phyloP scores from a whole-genome alignment of 2,113 vertebrate species.

The Apus apus region DNA sequence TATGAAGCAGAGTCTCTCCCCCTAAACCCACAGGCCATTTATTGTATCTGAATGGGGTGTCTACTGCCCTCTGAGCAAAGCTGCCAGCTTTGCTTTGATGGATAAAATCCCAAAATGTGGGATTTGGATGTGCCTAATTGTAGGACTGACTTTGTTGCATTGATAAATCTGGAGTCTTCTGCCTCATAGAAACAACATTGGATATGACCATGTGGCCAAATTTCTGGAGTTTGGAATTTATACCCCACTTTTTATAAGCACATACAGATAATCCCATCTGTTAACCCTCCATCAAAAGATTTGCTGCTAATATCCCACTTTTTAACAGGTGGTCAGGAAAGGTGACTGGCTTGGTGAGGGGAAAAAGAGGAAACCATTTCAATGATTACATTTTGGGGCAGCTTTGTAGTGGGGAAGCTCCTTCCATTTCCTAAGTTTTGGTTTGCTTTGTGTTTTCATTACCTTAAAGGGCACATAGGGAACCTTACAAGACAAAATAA shows the following conservation, averaged over 20 bases:
- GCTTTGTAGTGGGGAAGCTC: neutral
- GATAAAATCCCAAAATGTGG: neutral
- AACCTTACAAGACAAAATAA: neutral
- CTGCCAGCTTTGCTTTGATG: neutral
- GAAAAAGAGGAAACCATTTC: neutral
- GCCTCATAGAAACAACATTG: fast-evolving
- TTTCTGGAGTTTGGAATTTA: neutral
- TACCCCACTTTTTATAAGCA: neutral
- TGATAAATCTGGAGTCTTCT: neutral
- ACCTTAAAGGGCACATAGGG: neutral
- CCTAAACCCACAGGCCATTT: neutral
- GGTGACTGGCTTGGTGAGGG: fast-evolving
- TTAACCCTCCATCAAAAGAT: neutral
- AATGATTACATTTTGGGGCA: neutral
- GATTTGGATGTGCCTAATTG: fast-evolving
- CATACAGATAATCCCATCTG: neutral
- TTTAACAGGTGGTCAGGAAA: neutral
- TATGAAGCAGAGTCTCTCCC: neutral
- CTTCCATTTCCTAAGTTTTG: neutral
- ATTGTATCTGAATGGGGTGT: too few species aligned
- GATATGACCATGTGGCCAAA: fast-evolving
- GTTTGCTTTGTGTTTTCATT: neutral
- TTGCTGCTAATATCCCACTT: neutral
- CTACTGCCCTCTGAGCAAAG: neutral
- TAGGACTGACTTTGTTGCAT: neutral